A percentile compares a stretch with the other conserved stretches of the same genome.
These are phyloP conservation scores for Coremacera marginata DNA, from an alignment of 2,888 invertebrate genomes.

Conservation along the genomic window DNA sequence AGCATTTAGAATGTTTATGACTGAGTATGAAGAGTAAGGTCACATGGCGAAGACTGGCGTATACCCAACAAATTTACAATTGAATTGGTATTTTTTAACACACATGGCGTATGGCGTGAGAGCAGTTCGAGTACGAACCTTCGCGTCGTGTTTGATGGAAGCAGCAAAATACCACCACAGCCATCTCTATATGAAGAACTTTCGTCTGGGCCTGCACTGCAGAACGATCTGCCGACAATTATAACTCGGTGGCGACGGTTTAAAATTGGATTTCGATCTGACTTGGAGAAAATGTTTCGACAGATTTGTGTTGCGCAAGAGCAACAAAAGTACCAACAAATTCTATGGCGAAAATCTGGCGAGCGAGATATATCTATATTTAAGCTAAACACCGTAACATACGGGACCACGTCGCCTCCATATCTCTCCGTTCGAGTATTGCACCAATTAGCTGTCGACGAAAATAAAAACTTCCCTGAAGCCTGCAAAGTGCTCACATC, in stretches of 20 bases:
- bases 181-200: conserved; percentile 33
- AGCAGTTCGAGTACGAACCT: conserved; percentile 6
- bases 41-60: conserved; percentile 8
- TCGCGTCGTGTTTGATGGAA: conserved; percentile 38
- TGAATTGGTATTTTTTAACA: neutral
- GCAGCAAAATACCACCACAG: neutral
- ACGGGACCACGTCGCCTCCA: conserved; percentile 40
- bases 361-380: conserved; percentile 32
- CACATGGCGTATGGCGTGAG: conserved; percentile 14
- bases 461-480: conserved; percentile 32
- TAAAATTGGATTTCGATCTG: conserved; percentile 40
- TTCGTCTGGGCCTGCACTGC: conserved; percentile 37
- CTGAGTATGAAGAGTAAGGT: neutral
- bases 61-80: neutral
- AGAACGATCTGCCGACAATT: conserved; percentile 39
- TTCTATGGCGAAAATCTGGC: conserved; percentile 36
- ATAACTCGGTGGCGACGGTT: conserved; percentile 38
- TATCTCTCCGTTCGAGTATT: conserved; percentile 44
- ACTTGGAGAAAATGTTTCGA: conserved; percentile 46
- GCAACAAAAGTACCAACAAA: conserved; percentile 42
- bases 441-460: conserved; percentile 40
- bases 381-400: conserved; percentile 40
- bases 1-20: conserved; percentile 21
- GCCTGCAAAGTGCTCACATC: conserved; percentile 33
- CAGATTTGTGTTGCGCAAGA: conserved; percentile 37